Percentiles rank a stretch among this genome's conserved stretches.
Evolutionary conservation across 1,140 invertebrate genomes (phyloP).

Genomic region (Orussus abietinus): DNA sequence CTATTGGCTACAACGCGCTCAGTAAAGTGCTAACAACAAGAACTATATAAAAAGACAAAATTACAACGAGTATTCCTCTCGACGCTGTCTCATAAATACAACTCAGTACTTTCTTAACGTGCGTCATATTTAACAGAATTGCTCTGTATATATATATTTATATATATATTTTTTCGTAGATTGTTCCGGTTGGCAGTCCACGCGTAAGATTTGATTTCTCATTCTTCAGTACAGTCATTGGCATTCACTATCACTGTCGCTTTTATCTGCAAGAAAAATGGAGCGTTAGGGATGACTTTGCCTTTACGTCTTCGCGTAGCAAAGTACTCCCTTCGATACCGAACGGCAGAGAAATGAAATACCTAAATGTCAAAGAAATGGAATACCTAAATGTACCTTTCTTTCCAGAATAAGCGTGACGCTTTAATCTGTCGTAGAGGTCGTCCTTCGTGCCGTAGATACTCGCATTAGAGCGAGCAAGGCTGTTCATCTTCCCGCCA

Average conservation of each 20-base stretch:
- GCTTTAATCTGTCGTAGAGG: constrained; percentile 90
- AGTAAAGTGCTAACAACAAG: too few relatives aligned
- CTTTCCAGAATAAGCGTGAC: constrained; percentile 93
- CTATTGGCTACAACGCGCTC: too few relatives aligned
- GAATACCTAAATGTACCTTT: constrained; percentile 66
- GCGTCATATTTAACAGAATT: too few relatives aligned
- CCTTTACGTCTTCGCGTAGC: background rate
- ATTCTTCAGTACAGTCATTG: constrained; percentile 57
- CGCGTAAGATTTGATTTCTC: too few relatives aligned
- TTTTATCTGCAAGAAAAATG: constrained; percentile 71
- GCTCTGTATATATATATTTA: too few relatives aligned
- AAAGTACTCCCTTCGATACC: constrained; percentile 3
- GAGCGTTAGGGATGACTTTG: background rate
- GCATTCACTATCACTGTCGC: constrained; percentile 87
- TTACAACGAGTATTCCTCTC: too few relatives aligned
- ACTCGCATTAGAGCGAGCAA: constrained; percentile 87
- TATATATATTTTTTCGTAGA: background rate
- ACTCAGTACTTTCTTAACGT: too few relatives aligned
- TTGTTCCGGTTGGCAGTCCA: too few relatives aligned
- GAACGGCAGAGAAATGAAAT: constrained; percentile 6
- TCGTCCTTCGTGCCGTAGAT: constrained; percentile 95
- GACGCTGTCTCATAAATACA: too few relatives aligned
- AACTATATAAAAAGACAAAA: too few relatives aligned
- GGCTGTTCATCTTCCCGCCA: constrained; percentile 81
- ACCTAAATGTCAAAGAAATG: constrained; percentile 4